A percentile compares a stretch with the other conserved stretches of the same genome.
phyloP scores from a whole-genome alignment of 1,140 invertebrate species.

The Ceratosolen fusciceps region DNA sequence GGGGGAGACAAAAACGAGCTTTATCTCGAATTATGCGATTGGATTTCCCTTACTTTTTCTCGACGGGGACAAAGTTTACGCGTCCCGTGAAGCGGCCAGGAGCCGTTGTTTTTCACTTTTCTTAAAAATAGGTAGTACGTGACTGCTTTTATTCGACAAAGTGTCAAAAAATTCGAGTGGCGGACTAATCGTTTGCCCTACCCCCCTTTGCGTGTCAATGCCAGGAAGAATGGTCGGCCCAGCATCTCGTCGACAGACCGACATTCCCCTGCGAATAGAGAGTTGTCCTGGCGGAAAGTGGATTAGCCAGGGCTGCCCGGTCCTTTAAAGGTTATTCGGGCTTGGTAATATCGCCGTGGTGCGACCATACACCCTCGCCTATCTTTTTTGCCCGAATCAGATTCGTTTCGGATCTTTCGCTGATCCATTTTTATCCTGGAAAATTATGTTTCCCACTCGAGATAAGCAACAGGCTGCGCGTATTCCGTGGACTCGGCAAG shows the following conservation, averaged over 20 bases:
- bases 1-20: not conserved
- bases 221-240: too few relatives aligned
- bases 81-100: too few relatives aligned
- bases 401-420: not conserved
- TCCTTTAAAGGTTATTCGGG: not conserved
- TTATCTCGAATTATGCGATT: slow-evolving; percentile 46
- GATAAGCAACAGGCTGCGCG: too few relatives aligned
- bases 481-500: too few relatives aligned
- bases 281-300: not conserved
- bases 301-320: not conserved
- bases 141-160: too few relatives aligned
- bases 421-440: not conserved
- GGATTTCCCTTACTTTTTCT: slow-evolving; percentile 54
- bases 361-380: too few relatives aligned
- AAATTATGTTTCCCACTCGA: too few relatives aligned
- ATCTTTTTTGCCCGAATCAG: not conserved
- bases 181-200: too few relatives aligned
- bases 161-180: too few relatives aligned
- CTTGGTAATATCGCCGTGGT: not conserved
- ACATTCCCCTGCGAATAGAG: not conserved
- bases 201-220: too few relatives aligned
- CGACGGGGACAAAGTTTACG: not conserved
- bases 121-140: not conserved
- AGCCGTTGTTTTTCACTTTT: too few relatives aligned
- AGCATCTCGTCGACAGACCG: not conserved